A percentile compares a stretch with the other conserved stretches of the same genome.
These are phyloP conservation scores for Mionectes olivaceus DNA, from an alignment of 2,797 vertebrate species.

Conservation along the genomic window DNA sequence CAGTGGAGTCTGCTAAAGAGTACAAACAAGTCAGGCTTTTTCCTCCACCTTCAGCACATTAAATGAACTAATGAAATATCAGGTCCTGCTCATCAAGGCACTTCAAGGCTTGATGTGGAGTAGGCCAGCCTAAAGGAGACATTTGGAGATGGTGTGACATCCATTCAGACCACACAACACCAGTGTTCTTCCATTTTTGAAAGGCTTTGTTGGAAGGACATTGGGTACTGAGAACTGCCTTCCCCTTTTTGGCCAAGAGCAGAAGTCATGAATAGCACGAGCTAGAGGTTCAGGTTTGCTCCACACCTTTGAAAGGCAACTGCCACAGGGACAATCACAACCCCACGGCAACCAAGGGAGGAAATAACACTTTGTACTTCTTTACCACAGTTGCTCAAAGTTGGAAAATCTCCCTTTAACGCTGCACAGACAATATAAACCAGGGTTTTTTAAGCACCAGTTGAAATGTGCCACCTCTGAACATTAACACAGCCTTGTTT, in stretches of 20 bases:
- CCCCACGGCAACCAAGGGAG: rapidly evolving
- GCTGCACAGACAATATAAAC: background rate
- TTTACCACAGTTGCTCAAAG: background rate
- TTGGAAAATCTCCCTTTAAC: background rate
- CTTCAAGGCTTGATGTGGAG: background rate
- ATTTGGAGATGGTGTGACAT: background rate
- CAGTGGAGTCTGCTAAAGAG: rapidly evolving
- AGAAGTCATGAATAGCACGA: background rate
- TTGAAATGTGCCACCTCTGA: background rate
- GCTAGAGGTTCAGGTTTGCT: background rate
- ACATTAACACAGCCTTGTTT: background rate
- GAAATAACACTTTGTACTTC: background rate
- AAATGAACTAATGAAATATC: background rate
- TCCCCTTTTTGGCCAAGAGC: background rate
- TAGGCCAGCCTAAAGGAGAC: background rate
- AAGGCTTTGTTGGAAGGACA: background rate
- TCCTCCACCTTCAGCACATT: background rate
- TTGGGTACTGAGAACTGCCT: background rate
- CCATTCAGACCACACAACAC: background rate
- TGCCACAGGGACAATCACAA: background rate
- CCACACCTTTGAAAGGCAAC: background rate
- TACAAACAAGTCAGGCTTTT: background rate
- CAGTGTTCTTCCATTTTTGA: background rate
- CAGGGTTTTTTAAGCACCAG: background rate
- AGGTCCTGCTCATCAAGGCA: background rate